Evolutionary conservation across 2,888 invertebrate species (phyloP).

Genomic region (Ganaspis brasiliensis): DNA sequence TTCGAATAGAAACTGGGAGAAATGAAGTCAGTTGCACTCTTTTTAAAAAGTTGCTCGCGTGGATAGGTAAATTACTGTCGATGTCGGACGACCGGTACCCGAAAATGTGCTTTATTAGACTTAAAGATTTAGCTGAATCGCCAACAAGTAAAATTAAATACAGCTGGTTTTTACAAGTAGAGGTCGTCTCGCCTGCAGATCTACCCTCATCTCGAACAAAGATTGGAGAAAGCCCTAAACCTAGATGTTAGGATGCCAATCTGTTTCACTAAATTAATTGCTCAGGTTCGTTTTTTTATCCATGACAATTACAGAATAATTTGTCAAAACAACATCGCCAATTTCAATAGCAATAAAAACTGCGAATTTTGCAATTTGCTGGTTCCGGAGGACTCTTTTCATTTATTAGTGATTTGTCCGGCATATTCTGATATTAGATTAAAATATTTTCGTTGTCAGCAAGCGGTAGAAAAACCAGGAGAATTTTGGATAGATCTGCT

Average conservation of each 20-base stretch:
- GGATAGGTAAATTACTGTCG: too few species aligned
- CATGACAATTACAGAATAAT: too few species aligned
- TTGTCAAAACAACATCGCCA: too few species aligned
- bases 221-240: neutral
- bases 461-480: neutral
- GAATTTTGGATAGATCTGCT: conserved; percentile 2
- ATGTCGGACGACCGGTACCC: too few species aligned
- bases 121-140: too few species aligned
- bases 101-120: too few species aligned
- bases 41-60: too few species aligned
- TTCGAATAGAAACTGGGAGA: too few species aligned
- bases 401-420: neutral
- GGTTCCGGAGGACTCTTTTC: neutral
- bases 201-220: neutral
- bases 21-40: too few species aligned
- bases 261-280: too few species aligned
- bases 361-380: neutral
- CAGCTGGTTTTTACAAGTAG: neutral
- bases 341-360: neutral
- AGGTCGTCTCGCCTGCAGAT: neutral
- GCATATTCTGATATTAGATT: neutral
- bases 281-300: too few species aligned
- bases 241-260: too few species aligned
- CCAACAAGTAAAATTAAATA: neutral
- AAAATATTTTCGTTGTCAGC: neutral